Evolutionary conservation across 2,797 vertebrate genomes (phyloP), one percentile per base, ranked within the genome.

Genomic region (Apodemus agrarius): DNA sequence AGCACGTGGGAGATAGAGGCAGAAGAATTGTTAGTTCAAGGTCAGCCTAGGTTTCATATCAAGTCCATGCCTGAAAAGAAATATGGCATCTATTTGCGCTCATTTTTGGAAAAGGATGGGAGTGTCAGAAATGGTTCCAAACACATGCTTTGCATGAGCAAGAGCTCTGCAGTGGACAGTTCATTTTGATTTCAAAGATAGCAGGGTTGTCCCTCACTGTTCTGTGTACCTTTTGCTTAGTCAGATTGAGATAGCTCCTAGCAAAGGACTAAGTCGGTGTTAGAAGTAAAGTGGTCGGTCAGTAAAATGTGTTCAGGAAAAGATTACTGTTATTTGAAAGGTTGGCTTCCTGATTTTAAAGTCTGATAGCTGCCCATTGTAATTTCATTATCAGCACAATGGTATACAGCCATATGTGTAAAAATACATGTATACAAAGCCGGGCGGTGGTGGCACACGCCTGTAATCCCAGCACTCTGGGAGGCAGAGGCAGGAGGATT

Each of bases 31-130:
- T 54, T 54, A 91, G 17, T 81, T 57, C 11, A 0, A 90, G 29
- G 52, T 19, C 22, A 82, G 49, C 21, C 29, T 43, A 34, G 65
- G 29, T 46, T 72, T 57, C 26, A 11, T 91, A 26, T 57, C 13
- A 31, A 74, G n/a, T 57, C 52, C 11, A 2, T 74, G 89, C 17
- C 49, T 72, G 63, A 40, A 54, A 90, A 61, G 19, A 79, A 54
- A 65, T 29, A 29, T n/a, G 9, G 26, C 31, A 49, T 65, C 13
- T 12, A 1, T 59, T 83, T 80, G 37, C 57, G 16, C 24, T 89
- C 80, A 34, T 61, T 84, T 85, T 78, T 95, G 46, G 82, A 94
- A 87, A n/a, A 95, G 88, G 22, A 6, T 40, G n/a, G 40, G 61
- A 65, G 72, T 85, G 21, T 43, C 34, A 90, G 34, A 49, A 4